Conservation (phyloP, 2,113 vertebrate genomes). For the Rhizomys pruinosus region DNA sequence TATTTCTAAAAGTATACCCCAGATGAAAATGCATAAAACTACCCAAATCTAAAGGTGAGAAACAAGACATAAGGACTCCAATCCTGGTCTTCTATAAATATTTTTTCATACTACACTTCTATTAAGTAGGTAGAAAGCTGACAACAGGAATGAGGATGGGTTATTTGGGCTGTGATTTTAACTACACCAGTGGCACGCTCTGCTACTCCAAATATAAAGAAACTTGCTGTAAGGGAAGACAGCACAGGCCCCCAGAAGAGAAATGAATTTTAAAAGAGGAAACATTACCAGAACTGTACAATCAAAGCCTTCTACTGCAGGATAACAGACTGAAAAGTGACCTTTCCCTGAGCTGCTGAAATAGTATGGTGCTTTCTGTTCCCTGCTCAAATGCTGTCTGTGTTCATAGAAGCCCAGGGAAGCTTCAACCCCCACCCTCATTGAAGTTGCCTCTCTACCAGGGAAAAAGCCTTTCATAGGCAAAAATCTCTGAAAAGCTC, state of each 20-base stretch:
- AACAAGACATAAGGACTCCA: not conserved
- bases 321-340: slow-evolving; percentile 50
- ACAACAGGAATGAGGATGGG: not conserved
- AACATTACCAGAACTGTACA: slow-evolving; percentile 32
- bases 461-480: slow-evolving; percentile 1
- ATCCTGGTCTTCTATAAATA: not conserved
- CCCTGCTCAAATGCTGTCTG: not conserved
- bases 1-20: slow-evolving; percentile 26
- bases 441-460: not conserved
- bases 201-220: slow-evolving; percentile 45
- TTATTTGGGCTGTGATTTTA: slow-evolving; percentile 34
- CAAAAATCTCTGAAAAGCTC: not conserved
- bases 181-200: not conserved
- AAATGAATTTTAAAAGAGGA: slow-evolving; percentile 64
- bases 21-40: slow-evolving; percentile 36
- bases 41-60: slow-evolving; percentile 15
- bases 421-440: not conserved
- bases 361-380: slow-evolving; percentile 34
- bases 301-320: slow-evolving; percentile 45
- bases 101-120: slow-evolving; percentile 5
- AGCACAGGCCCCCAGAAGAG: slow-evolving; percentile 47
- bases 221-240: not conserved
- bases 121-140: slow-evolving; percentile 20
- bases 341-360: slow-evolving; percentile 9
- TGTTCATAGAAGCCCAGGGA: slow-evolving; percentile 11